Evolutionary conservation across 35 echinoderm and acorn worm genomes (phyloP).

Genomic region (Apostichopus parvimensis): DNA sequence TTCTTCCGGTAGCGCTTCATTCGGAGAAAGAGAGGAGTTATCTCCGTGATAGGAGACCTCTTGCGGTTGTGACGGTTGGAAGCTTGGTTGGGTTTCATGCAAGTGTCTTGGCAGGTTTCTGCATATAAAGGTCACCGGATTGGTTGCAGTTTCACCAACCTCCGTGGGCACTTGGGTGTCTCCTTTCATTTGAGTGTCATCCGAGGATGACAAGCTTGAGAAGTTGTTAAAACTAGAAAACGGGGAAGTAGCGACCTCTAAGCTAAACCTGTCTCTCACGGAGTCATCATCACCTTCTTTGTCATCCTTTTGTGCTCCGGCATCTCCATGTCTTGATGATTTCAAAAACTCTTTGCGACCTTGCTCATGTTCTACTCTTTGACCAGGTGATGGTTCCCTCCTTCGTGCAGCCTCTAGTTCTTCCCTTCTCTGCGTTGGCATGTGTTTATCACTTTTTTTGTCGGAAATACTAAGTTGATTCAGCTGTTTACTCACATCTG

Average conservation of each 20-base stretch:
- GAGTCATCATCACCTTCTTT: neutral
- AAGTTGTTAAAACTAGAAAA: neutral
- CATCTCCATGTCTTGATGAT: neutral
- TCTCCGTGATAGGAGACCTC: constrained; percentile 6
- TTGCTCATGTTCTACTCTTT: neutral
- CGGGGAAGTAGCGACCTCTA: neutral
- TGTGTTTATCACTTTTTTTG: neutral
- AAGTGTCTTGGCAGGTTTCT: neutral
- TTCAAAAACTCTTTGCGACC: no score
- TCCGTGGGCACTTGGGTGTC: neutral
- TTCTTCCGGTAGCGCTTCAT: neutral
- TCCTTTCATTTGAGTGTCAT: neutral
- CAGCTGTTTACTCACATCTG: neutral
- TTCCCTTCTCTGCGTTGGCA: neutral
- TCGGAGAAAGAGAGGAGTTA: neutral
- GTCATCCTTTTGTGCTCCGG: neutral
- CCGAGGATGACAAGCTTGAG: constrained; percentile 10
- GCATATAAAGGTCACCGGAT: neutral
- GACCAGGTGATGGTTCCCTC: neutral
- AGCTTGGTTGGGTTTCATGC: neutral
- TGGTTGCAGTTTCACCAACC: neutral
- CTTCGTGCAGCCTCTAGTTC: neutral
- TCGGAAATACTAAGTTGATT: neutral
- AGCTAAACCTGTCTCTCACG: neutral
- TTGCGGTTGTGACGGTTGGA: neutral